phyloP scores from a whole-genome alignment of 2,113 vertebrate species.

The Trinectes maculatus region DNA sequence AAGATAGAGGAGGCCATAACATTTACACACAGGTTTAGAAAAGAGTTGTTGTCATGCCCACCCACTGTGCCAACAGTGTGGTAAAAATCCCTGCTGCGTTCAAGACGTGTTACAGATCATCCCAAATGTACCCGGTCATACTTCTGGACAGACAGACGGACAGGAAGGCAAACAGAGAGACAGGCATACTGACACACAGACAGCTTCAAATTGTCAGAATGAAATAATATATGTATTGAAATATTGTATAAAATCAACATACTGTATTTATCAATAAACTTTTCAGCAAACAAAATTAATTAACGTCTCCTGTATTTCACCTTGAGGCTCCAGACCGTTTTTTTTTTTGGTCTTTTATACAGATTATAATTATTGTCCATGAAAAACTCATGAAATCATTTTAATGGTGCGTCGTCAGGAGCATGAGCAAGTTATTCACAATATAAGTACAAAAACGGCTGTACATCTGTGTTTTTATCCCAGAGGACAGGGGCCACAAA shows the following conservation, averaged over 20 bases:
- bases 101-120: conserved; percentile 26
- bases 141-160: conserved; percentile 34
- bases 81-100: conserved; percentile 33
- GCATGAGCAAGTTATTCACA: conserved; percentile 69
- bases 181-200: conserved; percentile 49
- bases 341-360: not conserved
- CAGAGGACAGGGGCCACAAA: conserved; percentile 50
- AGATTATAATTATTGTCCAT: conserved; percentile 28
- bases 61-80: conserved; percentile 68
- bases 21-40: conserved; percentile 36
- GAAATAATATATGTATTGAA: conserved; percentile 73
- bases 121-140: conserved; percentile 36
- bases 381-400: conserved; percentile 27
- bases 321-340: conserved; percentile 18
- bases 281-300: conserved; percentile 71
- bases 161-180: conserved; percentile 51
- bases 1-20: conserved; percentile 48
- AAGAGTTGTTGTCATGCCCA: conserved; percentile 58
- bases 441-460: conserved; percentile 72
- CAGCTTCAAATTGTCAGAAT: conserved; percentile 59
- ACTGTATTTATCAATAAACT: conserved; percentile 85
- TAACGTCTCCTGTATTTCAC: conserved; percentile 18
- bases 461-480: conserved; percentile 38
- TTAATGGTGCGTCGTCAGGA: conserved; percentile 32
- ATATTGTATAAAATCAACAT: conserved; percentile 82